Conservation (phyloP, 2,113 vertebrate genomes). For the Semicossyphus pulcher region DNA sequence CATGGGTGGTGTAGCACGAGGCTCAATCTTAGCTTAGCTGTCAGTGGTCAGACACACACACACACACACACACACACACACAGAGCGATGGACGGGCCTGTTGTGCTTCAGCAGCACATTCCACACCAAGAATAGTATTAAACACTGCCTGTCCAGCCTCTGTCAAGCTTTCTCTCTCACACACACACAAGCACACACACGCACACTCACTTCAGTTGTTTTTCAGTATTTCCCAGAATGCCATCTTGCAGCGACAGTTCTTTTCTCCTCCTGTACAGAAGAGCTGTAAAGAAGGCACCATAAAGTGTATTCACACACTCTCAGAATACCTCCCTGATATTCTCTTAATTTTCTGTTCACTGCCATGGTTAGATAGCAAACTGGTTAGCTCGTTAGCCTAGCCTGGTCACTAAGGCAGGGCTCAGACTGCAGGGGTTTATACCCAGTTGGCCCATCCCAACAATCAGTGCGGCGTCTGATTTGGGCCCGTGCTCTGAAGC, state of each 20-base stretch:
- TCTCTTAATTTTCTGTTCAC: too few species aligned
- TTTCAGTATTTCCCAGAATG: not conserved
- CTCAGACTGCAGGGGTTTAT: too few species aligned
- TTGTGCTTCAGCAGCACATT: constrained; percentile 73
- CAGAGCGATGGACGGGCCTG: constrained; percentile 35
- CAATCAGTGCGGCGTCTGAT: too few species aligned
- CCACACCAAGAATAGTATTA: constrained; percentile 73
- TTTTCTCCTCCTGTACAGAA: too few species aligned
- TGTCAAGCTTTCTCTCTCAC: constrained; percentile 7
- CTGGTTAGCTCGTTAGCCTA: too few species aligned
- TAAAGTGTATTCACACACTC: too few species aligned
- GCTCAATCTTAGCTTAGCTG: constrained; percentile 48
- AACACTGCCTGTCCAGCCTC: constrained; percentile 58
- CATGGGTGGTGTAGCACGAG: constrained; percentile 48
- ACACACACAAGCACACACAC: not conserved
- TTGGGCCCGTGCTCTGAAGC: too few species aligned
- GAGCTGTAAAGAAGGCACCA: too few species aligned
- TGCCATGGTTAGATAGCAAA: too few species aligned
- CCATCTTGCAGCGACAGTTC: not conserved
- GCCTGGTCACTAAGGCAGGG: too few species aligned
- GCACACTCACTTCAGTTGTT: not conserved
- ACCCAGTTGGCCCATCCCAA: too few species aligned
- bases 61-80: constrained; percentile 49
- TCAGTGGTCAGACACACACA: constrained; percentile 49
- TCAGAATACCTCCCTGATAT: too few species aligned